Evolutionary conservation across 2,797 vertebrate species (phyloP), one percentile per base, ranked within the genome.

Genomic region (Eulemur mongoz): DNA sequence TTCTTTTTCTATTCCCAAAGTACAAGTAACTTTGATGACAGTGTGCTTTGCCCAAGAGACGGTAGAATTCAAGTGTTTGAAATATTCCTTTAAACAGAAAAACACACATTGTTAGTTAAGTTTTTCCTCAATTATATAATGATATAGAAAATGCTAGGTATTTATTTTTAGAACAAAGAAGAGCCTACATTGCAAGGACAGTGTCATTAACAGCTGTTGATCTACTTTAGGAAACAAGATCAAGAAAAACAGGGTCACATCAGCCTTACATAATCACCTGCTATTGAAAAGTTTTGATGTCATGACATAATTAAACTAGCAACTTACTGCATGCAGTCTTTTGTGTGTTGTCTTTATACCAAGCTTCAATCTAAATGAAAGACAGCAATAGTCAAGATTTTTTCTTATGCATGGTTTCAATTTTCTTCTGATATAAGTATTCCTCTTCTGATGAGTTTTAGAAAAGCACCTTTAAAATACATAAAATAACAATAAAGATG

Each of bases 381-480:
- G 1, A 75, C 0, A 61, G 22, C 0, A 32, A 65, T 18, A 75
- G 5, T 20, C 38, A 88, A 70, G 23, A 65, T 27, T 27, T 63
- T 84, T 12, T 57, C 40, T 63, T 84, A 63, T 81, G 38, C 1
- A 30, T 11, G 0, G 1, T 7, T 89, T 11, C 65, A 40, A 14
- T 92, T 59, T 90, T 92, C 14, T 67, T 93, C 6, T 70, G 15
- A 69, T 63, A 23, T 45, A 35, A 85, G 2, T 57, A 50, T 48
- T 57, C 11, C 15, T 91, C 86, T 96, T 97, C 59, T 90, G 45
- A 5, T 88, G 32, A 32, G 30, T 59, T 27, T 76, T 20, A 93
- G 17, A 89, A 75, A 85, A 87, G 25, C 13, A 32, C 13, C 88
- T 85, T 95, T 95, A 95, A 97, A 96, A 17, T 7, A 95, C 9